Conservation (phyloP, 2,797 vertebrate genomes). For the Garrulus glandarius region DNA sequence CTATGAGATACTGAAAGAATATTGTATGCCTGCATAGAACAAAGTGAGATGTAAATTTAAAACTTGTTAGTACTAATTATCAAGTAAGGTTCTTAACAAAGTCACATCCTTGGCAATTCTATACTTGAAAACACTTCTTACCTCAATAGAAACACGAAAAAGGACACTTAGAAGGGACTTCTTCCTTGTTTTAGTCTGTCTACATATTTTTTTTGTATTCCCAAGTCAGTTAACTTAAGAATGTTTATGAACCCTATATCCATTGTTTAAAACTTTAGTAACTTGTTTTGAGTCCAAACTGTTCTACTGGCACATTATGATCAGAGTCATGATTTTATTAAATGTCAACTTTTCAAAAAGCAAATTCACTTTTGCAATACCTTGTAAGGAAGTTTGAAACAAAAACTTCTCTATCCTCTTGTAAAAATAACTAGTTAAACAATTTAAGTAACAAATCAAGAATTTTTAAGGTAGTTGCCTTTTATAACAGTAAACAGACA, state of each 20-base stretch:
- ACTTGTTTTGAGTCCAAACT: background rate
- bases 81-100: background rate
- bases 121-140: background rate
- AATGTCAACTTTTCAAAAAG: background rate
- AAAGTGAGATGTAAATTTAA: background rate
- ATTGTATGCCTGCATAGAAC: background rate
- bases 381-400: background rate
- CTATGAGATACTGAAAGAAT: background rate
- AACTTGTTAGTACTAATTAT: background rate
- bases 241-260: background rate
- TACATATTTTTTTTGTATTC: background rate
- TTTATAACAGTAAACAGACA: background rate
- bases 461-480: background rate
- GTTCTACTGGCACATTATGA: background rate
- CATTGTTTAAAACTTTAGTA: background rate
- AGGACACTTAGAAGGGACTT: background rate
- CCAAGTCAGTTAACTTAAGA: background rate
- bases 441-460: background rate
- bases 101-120: background rate
- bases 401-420: background rate
- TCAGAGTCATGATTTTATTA: background rate
- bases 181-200: background rate
- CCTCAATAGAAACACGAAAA: background rate
- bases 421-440: background rate
- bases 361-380: background rate